A percentile compares a stretch with the other conserved stretches of the same genome.
These are phyloP conservation scores for Ptychadena robeensis DNA, from an alignment of 2,797 vertebrate genomes.

Conservation along the genomic window DNA sequence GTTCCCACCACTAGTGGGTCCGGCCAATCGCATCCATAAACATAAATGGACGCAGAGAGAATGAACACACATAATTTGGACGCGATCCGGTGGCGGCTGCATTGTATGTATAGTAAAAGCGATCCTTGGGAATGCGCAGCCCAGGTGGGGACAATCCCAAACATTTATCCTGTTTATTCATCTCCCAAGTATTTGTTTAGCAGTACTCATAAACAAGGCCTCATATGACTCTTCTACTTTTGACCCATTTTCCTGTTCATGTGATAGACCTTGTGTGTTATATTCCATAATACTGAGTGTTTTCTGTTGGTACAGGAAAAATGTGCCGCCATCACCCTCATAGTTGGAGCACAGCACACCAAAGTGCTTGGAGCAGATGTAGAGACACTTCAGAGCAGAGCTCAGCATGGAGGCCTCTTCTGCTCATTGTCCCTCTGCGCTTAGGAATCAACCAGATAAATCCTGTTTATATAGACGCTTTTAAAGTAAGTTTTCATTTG, in stretches of 20 bases:
- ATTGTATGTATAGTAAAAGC: no score
- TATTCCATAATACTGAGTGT: neutral
- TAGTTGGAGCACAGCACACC: slow-evolving; percentile 65
- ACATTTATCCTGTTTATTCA: no score
- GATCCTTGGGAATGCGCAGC: no score
- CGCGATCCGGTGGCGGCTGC: no score
- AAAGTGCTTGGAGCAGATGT: slow-evolving; percentile 63
- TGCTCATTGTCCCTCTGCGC: slow-evolving; percentile 86
- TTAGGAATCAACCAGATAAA: slow-evolving; percentile 89
- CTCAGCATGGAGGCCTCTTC: slow-evolving; percentile 80
- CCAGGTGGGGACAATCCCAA: no score
- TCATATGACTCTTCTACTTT: neutral
- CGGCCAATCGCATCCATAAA: no score
- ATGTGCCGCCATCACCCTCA: slow-evolving; percentile 72
- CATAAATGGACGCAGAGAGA: no score
- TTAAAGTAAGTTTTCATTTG: slow-evolving; percentile 78
- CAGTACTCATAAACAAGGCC: neutral
- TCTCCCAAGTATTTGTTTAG: neutral
- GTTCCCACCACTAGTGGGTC: no score
- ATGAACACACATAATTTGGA: no score
- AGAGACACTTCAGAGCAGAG: slow-evolving; percentile 65
- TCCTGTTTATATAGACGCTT: slow-evolving; percentile 82
- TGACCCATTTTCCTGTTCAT: no score
- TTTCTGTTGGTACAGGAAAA: slow-evolving; percentile 69
- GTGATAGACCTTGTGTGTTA: neutral